Evolutionary conservation across 2,113 vertebrate species (phyloP).

Genomic region (Cololabis saira): DNA sequence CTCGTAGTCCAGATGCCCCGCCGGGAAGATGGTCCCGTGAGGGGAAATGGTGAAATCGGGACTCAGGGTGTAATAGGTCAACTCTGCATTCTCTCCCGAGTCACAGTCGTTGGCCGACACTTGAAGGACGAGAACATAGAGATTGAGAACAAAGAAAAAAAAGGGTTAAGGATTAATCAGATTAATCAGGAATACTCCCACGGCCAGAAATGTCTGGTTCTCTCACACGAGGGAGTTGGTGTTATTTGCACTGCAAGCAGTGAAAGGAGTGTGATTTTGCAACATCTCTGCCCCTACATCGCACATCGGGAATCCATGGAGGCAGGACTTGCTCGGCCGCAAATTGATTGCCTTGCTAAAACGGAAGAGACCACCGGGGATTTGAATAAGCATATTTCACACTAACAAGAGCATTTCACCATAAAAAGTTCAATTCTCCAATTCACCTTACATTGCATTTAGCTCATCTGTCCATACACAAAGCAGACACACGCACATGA

Average conservation of each 20-base stretch:
- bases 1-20: slow-evolving; percentile 85
- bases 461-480: slow-evolving; percentile 15
- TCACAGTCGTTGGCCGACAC: slow-evolving; percentile 91
- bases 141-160: background rate
- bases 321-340: slow-evolving; percentile 30
- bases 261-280: slow-evolving; percentile 45
- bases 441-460: slow-evolving; percentile 71
- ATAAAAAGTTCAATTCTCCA: slow-evolving; percentile 61
- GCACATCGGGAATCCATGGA: slow-evolving; percentile 67
- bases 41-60: slow-evolving; percentile 88
- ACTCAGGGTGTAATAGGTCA: slow-evolving; percentile 87
- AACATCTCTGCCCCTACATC: slow-evolving; percentile 46
- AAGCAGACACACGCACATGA: slow-evolving; percentile 1
- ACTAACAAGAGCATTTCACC: slow-evolving; percentile 72
- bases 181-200: no score
- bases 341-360: slow-evolving; percentile 77
- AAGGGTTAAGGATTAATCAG: background rate
- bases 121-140: slow-evolving; percentile 47
- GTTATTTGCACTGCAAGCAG: slow-evolving; percentile 33
- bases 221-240: background rate
- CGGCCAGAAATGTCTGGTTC: background rate
- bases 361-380: slow-evolving; percentile 62
- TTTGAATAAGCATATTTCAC: slow-evolving; percentile 78
- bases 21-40: slow-evolving; percentile 87
- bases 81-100: slow-evolving; percentile 85